phyloP scores from a whole-genome alignment of 2,888 invertebrate genomes.

The Catocala fraxini region DNA sequence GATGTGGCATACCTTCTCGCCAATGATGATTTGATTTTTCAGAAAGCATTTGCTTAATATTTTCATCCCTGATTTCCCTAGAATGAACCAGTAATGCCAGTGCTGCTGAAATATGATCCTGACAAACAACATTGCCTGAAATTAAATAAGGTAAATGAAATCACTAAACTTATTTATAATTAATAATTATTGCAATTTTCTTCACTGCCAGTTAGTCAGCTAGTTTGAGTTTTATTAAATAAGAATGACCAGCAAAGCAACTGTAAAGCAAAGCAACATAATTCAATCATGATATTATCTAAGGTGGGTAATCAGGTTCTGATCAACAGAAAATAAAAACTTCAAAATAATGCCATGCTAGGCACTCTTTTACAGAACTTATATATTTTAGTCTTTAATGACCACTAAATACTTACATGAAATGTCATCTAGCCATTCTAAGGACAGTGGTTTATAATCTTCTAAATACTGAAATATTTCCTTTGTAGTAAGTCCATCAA shows the following conservation, averaged over 20 bases:
- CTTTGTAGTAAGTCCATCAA: constrained; percentile 91
- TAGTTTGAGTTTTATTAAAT: too few species aligned
- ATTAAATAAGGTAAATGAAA: constrained; percentile 22
- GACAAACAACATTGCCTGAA: constrained; percentile 90
- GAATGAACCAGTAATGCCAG: constrained; percentile 88
- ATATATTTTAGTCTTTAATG: too few species aligned
- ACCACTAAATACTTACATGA: constrained; percentile 88
- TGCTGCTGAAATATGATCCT: constrained; percentile 88
- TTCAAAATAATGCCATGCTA: too few species aligned
- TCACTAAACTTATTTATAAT: background rate
- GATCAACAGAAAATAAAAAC: too few species aligned
- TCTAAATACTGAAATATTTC: constrained; percentile 94
- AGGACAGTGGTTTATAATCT: constrained; percentile 91
- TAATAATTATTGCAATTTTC: too few species aligned
- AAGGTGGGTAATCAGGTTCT: too few species aligned
- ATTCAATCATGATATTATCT: too few species aligned
- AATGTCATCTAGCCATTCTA: constrained; percentile 94
- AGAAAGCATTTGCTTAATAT: constrained; percentile 71
- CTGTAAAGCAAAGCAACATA: too few species aligned
- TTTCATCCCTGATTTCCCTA: constrained; percentile 77
- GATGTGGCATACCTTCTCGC: constrained; percentile 90
- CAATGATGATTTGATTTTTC: constrained; percentile 90
- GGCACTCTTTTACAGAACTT: too few species aligned
- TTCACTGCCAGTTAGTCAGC: too few species aligned
- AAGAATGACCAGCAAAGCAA: too few species aligned